Conservation (phyloP, 2,113 vertebrate species). For the Dolichotis patagonum region DNA sequence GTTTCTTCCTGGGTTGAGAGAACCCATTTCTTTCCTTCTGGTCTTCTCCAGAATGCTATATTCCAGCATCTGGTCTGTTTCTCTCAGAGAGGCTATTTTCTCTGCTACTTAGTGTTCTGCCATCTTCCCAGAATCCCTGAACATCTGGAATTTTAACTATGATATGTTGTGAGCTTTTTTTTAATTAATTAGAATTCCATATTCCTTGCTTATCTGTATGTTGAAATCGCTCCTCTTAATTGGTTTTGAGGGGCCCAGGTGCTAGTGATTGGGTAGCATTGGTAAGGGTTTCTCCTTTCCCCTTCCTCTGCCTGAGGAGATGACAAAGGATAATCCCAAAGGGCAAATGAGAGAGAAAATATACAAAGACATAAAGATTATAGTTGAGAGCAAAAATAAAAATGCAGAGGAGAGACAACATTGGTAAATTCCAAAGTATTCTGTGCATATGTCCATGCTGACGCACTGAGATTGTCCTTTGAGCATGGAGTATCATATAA, state of each 20-base stretch:
- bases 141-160: not conserved
- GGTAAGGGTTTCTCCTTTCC: not conserved
- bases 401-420: not conserved
- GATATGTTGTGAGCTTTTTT: not conserved
- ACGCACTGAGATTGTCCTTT: not conserved
- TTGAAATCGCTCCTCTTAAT: not conserved
- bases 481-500: not conserved
- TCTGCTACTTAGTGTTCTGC: too few species aligned
- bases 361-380: not conserved
- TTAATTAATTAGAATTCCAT: not conserved
- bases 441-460: not conserved
- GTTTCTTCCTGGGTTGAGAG: too few species aligned
- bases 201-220: not conserved
- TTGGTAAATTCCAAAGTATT: not conserved
- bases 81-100: too few species aligned
- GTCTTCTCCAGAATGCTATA: too few species aligned
- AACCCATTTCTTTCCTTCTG: too few species aligned
- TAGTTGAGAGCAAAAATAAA: not conserved
- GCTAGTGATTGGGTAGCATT: not conserved
- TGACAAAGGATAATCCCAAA: not conserved
- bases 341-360: not conserved
- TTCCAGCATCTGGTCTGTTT: too few species aligned
- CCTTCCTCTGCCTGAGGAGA: not conserved
- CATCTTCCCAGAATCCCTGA: not conserved
- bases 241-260: not conserved